Percentiles rank a stretch among this genome's conserved stretches.
Evolutionary conservation across 2,797 vertebrate species (phyloP).

Genomic region (Acanthiza pusilla): DNA sequence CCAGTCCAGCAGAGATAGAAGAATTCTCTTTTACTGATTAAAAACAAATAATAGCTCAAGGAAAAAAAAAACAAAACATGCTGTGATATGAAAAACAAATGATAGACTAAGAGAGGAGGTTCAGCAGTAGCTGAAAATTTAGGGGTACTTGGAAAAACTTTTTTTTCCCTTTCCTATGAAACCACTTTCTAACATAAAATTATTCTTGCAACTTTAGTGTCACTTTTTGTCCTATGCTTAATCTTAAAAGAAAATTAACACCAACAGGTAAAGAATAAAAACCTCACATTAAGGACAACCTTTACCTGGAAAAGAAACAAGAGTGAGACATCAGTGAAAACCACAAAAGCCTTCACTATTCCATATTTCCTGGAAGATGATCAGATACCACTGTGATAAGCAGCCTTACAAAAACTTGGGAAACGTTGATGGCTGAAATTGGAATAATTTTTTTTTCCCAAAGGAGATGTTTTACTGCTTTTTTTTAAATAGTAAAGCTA

Average conservation of each 20-base stretch:
- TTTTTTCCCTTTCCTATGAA: background rate
- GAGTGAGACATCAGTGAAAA: background rate
- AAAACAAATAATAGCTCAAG: background rate
- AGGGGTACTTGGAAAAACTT: background rate
- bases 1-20: background rate
- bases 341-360: background rate
- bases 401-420: slow-evolving; percentile 17
- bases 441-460: background rate
- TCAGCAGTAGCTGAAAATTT: background rate
- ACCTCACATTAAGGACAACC: background rate
- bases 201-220: background rate
- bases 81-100: background rate
- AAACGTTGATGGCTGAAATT: slow-evolving; percentile 11
- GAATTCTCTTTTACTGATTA: background rate
- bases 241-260: background rate
- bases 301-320: background rate
- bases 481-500: slow-evolving; percentile 24
- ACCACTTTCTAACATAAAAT: background rate
- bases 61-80: background rate
- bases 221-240: background rate
- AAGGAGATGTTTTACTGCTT: slow-evolving; percentile 38
- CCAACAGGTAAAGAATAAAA: background rate
- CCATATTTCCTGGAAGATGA: background rate
- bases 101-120: background rate
- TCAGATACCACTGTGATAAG: slow-evolving; percentile 16